Percentiles rank a stretch among this genome's conserved stretches.
These are phyloP conservation scores for Callorhinus ursinus DNA, from an alignment of 2,113 vertebrate species.

Conservation along the genomic window DNA sequence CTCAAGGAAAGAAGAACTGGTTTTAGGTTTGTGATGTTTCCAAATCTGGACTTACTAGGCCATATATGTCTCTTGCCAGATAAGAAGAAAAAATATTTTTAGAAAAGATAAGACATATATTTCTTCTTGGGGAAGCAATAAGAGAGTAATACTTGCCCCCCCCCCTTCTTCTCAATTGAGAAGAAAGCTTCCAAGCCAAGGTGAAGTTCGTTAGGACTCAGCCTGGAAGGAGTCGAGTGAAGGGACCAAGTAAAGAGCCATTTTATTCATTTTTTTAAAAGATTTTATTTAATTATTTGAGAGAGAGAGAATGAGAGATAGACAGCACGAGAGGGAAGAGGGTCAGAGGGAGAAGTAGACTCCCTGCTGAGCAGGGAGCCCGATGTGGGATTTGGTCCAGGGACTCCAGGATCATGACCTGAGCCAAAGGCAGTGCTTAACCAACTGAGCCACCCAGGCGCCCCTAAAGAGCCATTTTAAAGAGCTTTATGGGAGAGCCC, in stretches of 20 bases:
- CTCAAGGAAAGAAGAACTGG: neutral
- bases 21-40: neutral
- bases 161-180: neutral
- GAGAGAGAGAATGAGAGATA: too few relatives aligned
- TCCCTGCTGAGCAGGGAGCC: too few relatives aligned
- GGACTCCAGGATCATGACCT: too few relatives aligned
- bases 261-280: too few relatives aligned
- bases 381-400: too few relatives aligned
- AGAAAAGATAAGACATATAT: neutral
- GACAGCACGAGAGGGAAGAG: too few relatives aligned
- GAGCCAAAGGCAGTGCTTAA: too few relatives aligned
- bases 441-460: too few relatives aligned
- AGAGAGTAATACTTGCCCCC: neutral
- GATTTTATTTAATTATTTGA: too few relatives aligned
- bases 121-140: neutral
- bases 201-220: neutral
- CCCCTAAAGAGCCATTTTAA: neutral
- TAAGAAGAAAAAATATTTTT: neutral
- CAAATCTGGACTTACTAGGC: neutral
- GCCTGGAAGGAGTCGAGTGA: neutral
- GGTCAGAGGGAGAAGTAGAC: too few relatives aligned
- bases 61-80: neutral
- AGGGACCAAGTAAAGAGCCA: neutral
- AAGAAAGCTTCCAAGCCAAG: neutral
- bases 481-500: neutral